phyloP scores from a whole-genome alignment of 2,113 vertebrate genomes.

The Calyptomena viridis region DNA sequence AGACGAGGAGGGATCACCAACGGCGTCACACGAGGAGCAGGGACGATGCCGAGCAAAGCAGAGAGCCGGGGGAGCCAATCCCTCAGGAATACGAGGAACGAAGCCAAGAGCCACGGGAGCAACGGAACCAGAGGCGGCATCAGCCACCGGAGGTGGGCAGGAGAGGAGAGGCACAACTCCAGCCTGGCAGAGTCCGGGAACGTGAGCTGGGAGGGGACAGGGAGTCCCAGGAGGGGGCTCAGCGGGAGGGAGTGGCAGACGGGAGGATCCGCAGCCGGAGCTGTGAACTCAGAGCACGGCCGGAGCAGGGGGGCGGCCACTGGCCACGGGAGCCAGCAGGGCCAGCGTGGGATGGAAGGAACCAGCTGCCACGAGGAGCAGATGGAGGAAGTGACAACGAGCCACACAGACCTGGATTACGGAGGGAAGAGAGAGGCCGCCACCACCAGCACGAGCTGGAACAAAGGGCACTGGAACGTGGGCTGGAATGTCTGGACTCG shows the following conservation, averaged over 20 bases:
- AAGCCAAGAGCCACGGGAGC: background rate
- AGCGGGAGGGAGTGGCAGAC: background rate
- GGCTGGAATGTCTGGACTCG: rapidly evolving
- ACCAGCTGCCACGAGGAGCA: background rate
- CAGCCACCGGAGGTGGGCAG: background rate
- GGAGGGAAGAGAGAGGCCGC: background rate
- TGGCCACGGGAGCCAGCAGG: background rate
- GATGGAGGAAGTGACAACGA: background rate
- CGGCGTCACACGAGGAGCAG: rapidly evolving
- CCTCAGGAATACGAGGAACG: background rate
- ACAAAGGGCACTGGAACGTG: rapidly evolving
- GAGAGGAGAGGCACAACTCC: background rate
- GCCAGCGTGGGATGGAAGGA: background rate
- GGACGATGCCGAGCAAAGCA: rapidly evolving
- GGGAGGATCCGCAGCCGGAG: background rate
- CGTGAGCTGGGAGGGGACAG: background rate
- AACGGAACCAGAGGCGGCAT: background rate
- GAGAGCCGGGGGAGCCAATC: rapidly evolving
- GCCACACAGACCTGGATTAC: background rate
- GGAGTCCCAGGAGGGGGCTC: background rate
- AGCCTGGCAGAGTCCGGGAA: background rate
- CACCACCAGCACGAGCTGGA: background rate
- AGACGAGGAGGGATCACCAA: background rate
- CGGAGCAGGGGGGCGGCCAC: background rate
- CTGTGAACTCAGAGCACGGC: background rate